Evolutionary conservation across 2,797 vertebrate genomes (phyloP), one percentile per base, ranked within the genome.

Genomic region (Pseudomugil tenellus): DNA sequence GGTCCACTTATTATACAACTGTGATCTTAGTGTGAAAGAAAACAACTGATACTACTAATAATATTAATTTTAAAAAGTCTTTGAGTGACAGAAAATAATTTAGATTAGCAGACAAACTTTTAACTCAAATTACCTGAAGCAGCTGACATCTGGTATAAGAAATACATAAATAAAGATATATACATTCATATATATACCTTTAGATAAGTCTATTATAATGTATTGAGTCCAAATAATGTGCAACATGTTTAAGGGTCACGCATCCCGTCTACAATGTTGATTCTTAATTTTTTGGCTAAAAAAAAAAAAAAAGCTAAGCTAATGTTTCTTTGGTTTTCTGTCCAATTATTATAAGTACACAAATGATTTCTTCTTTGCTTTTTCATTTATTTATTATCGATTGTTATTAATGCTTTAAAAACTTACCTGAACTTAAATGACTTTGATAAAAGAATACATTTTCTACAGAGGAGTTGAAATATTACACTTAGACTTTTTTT

Each of bases 21-120:
- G 81, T 76, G 73, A 74, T 84, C 73, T 78, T 72, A 35, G 70
- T 72, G 75, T 67, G 73, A 71, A 83, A 89, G 80, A 84, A 86
- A 87, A 76, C 67, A 75, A 78, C 84, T 77, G 73, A 80, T 87
- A 87, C 77, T 73, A 83, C 86, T 74, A 28, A n/a, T 31, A 31
- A 31, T 31, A 31, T 3, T 31, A 31, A 31, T 31, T 3, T 3
- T 31, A 32, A 85, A 77, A 59, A 4, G 67, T 77, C 72, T 85
- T 71, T 54, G 63, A 35, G 63, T 76, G 76, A 83, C 86, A 72
- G 70, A 85, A 76, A 74, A 76, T 76, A 77, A 87, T 86, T 72
- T 79, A 13, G 64, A 64, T 66, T 31, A 59, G 63, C 75, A 71
- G 63, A 23, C 37, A 23, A 72, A 53, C 37, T 76, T 63, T 77